These are phyloP conservation scores for Ptychobarbus kaznakovi DNA, from an alignment of 2,797 vertebrate species.

Conservation along the genomic window DNA sequence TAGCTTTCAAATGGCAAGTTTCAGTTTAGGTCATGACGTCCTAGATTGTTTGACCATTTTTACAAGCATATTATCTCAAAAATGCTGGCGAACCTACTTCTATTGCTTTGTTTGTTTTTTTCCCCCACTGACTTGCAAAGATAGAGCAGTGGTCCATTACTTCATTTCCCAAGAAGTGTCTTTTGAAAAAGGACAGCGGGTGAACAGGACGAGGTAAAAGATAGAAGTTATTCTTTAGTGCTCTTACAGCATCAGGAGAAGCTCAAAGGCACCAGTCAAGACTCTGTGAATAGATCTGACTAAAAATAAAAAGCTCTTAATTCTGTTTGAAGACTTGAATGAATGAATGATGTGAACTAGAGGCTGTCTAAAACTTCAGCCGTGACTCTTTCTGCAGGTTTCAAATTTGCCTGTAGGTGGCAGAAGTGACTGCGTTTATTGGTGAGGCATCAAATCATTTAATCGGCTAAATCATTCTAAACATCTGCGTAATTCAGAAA, in stretches of 20 bases:
- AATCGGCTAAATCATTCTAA: not conserved
- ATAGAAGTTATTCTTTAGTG: conserved; percentile 19
- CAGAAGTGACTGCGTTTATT: not conserved
- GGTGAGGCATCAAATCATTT: not conserved
- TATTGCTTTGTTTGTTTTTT: conserved; percentile 6
- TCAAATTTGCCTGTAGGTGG: not conserved
- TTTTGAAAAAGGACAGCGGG: conserved; percentile 35
- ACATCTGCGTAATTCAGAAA: not conserved
- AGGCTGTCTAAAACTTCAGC: not conserved
- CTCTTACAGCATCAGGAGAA: conserved; percentile 13
- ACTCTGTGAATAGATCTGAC: conserved; percentile 27
- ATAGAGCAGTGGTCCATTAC: conserved; percentile 24
- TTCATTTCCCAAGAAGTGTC: conserved; percentile 3
- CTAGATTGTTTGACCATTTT: not conserved
- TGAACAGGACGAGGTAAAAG: conserved; percentile 13
- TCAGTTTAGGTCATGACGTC: not conserved
- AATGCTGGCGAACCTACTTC: not conserved
- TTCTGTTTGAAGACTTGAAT: not conserved
- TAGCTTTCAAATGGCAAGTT: not conserved
- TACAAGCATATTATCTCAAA: not conserved
- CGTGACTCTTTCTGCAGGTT: not conserved
- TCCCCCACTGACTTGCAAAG: not conserved
- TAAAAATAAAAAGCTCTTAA: conserved; percentile 39
- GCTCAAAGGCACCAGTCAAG: conserved; percentile 6
- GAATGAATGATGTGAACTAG: not conserved